Evolutionary conservation across 2,797 vertebrate genomes (phyloP).

Genomic region (Neosilurus hyrtlii): DNA sequence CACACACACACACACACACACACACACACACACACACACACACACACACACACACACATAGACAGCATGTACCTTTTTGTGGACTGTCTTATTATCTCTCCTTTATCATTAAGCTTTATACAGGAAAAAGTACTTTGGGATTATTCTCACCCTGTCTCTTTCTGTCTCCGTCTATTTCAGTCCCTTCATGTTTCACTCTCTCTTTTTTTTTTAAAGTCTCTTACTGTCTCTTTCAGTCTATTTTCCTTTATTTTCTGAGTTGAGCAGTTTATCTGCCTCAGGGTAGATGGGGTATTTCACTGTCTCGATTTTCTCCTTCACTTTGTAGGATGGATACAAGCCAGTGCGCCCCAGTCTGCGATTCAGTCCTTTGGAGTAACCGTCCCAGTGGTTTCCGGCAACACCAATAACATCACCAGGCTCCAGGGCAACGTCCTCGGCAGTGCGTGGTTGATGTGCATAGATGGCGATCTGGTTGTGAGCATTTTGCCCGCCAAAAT

Average conservation of each 20-base stretch:
- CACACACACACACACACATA: conserved; percentile 29
- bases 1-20: background rate
- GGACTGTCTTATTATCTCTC: conserved; percentile 42
- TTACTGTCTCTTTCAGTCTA: conserved; percentile 23
- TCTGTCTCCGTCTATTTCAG: background rate
- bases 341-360: conserved; percentile 94
- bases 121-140: conserved; percentile 17
- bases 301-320: conserved; percentile 94
- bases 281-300: conserved; percentile 96
- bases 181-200: conserved; percentile 27
- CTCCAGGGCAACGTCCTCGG: conserved; percentile 93
- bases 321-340: conserved; percentile 97
- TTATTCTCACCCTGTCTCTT: conserved; percentile 2
- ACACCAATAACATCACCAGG: conserved; percentile 94
- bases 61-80: conserved; percentile 29
- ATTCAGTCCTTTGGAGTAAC: conserved; percentile 97
- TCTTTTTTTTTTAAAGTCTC: conserved; percentile 29
- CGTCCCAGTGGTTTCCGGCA: conserved; percentile 98
- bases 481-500: conserved; percentile 97
- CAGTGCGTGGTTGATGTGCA: conserved; percentile 85
- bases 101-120: conserved; percentile 9
- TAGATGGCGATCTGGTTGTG: conserved; percentile 97
- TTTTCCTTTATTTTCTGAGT: conserved; percentile 60
- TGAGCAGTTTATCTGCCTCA: conserved; percentile 88
- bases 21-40: too few species aligned